Base-by-base conservation (phyloP, 2,113 vertebrate species). In the Albula goreensis region DNA sequence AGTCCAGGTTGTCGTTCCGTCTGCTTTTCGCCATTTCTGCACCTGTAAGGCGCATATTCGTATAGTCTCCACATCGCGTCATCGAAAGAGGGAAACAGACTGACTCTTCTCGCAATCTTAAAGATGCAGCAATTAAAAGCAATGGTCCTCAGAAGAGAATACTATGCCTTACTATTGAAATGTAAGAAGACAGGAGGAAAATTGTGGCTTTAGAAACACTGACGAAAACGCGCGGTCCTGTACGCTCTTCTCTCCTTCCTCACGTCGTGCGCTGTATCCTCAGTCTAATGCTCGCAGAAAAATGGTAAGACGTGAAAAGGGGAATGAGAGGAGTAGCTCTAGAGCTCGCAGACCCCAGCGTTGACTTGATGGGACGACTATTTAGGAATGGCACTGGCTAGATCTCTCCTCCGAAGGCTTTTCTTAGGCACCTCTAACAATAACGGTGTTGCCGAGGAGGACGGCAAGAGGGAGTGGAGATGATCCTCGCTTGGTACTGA, bases 401-500 rank as follows among this genome's bases (percentile, higher is more conserved):
- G 86, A 86, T 91, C 94, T 90, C 92, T 91, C 95, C 84, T 91
- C 93, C 91, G 85, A 77, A 92, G 96, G 95, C 95, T 95, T 96
- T 96, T 97, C 96, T 95, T 94, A 93, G 93, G 94, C 94, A 90
- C 94, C 95, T 94, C 91, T 96, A 96, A 97, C 96, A 97, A 96
- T 97, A 94, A 95, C 94, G 95, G 95, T 95, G 96, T 96, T 96
- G 94, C 96, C 93, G 93, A 94, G 95, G 93, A 94, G 93, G 95
- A 93, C 89, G 93, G 96, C 93, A 93, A 95, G 96, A 94, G 93
- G 90, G 96, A 97, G 96, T 97, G 97, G 96, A 96, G 97, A 97
- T 96, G 96, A 94, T 96, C 97, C 96, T 97, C 96, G 97, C 97
- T 97, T 98, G 98, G 97, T 98, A 98, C 98, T 97, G 98, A 96